A percentile compares a stretch with the other conserved stretches of the same genome.
These are phyloP conservation scores for Eupithecia pulchellata DNA, from an alignment of 2,888 invertebrate genomes.

Conservation along the genomic window DNA sequence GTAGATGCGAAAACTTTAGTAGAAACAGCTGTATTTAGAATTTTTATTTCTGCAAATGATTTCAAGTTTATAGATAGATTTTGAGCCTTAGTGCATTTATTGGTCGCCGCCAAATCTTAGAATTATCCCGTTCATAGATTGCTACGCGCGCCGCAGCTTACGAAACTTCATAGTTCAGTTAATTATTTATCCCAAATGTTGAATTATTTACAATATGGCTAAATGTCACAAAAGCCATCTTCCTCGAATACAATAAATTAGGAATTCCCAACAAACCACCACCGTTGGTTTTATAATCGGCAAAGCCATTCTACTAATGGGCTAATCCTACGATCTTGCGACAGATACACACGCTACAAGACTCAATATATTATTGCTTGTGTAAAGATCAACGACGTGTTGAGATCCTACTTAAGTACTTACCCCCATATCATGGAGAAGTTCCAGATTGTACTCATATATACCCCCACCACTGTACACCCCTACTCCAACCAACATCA, in stretches of 20 bases:
- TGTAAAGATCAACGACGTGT: neutral
- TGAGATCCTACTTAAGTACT: conserved; percentile 2
- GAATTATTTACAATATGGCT: neutral
- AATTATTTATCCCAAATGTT: neutral
- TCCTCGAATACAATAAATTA: neutral
- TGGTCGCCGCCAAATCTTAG: neutral
- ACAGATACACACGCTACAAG: neutral
- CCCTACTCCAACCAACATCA: conserved; percentile 94
- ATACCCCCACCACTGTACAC: conserved; percentile 95
- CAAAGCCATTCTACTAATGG: neutral
- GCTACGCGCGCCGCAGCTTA: too few species aligned
- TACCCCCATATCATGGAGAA: conserved; percentile 88
- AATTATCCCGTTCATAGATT: neutral
- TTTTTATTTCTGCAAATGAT: neutral
- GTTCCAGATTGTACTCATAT: conserved; percentile 96
- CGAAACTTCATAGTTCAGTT: neutral
- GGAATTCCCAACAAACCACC: neutral
- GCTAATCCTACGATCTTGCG: neutral
- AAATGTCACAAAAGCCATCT: neutral
- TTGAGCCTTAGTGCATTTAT: neutral
- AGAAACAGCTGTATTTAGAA: neutral
- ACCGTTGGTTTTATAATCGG: too few species aligned
- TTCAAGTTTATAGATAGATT: neutral
- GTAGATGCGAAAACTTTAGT: neutral
- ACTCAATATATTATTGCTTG: neutral